Percentiles rank a stretch among this genome's conserved stretches.
These are phyloP conservation scores for Actenoides hombroni DNA, from an alignment of 2,113 vertebrate genomes.

Conservation along the genomic window DNA sequence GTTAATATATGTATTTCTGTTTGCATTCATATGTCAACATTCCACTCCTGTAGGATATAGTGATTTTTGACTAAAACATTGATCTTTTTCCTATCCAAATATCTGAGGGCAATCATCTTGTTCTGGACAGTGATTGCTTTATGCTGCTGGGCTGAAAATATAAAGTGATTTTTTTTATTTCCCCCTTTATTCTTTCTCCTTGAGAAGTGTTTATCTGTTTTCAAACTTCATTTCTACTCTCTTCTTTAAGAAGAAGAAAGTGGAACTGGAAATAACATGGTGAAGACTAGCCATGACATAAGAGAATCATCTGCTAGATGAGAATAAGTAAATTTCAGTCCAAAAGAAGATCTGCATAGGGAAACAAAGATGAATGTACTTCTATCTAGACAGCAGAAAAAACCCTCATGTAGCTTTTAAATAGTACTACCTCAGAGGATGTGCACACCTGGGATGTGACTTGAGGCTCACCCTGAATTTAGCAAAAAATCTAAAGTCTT, in stretches of 20 bases:
- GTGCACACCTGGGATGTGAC: not conserved
- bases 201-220: not conserved
- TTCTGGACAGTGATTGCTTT: not conserved
- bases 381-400: not conserved
- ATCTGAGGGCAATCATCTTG: not conserved
- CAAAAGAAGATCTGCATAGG: not conserved
- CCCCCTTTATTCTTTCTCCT: not conserved
- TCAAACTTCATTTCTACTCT: not conserved
- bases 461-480: not conserved
- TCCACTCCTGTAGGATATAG: not conserved
- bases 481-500: slow-evolving; percentile 4
- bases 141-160: not conserved
- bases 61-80: not conserved
- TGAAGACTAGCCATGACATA: not conserved
- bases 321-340: not conserved
- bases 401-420: not conserved
- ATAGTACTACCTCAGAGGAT: not conserved
- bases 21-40: not conserved
- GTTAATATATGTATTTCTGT: not conserved
- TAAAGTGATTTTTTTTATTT: not conserved
- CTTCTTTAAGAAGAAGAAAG: not conserved
- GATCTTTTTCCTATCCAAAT: not conserved
- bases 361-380: not conserved
- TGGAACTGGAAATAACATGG: not conserved
- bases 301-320: not conserved